These are phyloP conservation scores for Trissonchulus sp. DNA, from an alignment of 2,888 invertebrate species.

Conservation along the genomic window DNA sequence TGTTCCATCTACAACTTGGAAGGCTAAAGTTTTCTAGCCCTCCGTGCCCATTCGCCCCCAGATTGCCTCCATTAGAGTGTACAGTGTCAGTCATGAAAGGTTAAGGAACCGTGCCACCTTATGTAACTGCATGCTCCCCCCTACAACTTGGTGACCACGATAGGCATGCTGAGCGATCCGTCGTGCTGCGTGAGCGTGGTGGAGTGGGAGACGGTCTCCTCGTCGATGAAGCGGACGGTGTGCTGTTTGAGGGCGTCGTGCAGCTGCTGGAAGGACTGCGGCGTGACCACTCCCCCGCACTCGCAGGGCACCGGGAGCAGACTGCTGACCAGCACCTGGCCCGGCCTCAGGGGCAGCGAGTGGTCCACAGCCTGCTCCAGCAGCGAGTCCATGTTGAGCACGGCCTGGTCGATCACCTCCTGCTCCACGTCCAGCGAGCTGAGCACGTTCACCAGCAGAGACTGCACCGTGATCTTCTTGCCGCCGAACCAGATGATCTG, in stretches of 20 bases:
- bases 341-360: neutral
- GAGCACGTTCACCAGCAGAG: slow-evolving; percentile 21
- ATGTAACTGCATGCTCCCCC: too few species aligned
- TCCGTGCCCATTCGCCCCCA: too few species aligned
- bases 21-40: too few species aligned
- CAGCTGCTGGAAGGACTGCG: neutral
- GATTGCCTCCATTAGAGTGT: too few species aligned
- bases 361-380: slow-evolving; percentile 7
- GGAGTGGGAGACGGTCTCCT: too few species aligned
- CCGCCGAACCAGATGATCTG: slow-evolving; percentile 20
- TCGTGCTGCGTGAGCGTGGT: too few species aligned
- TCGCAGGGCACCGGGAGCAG: neutral
- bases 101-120: too few species aligned
- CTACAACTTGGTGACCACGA: too few species aligned
- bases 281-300: neutral
- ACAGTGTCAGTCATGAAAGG: too few species aligned
- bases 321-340: neutral
- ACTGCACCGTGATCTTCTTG: slow-evolving; percentile 18
- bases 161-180: too few species aligned
- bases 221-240: neutral
- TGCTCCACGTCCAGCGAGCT: slow-evolving; percentile 4
- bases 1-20: too few species aligned
- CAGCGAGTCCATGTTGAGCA: slow-evolving; percentile 22
- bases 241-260: neutral
- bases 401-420: neutral